Evolutionary conservation across 2,888 invertebrate species (phyloP).

Genomic region (Prosopocoilus inquinatus): DNA sequence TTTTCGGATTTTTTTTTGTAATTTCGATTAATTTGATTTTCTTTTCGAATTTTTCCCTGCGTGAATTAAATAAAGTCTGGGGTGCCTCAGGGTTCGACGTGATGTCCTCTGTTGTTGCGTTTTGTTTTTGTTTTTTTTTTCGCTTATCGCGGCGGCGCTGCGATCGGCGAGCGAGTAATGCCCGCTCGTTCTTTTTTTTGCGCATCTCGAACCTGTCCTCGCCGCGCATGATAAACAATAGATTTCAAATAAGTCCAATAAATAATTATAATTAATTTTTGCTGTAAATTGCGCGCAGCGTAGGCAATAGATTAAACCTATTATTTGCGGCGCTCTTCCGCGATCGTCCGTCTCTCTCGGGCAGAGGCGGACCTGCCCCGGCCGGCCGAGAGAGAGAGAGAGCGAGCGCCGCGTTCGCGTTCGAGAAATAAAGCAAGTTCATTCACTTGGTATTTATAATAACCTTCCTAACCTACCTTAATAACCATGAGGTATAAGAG

Average conservation of each 20-base stretch:
- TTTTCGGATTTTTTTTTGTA: too few species aligned
- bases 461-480: slow-evolving; percentile 49
- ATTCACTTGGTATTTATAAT: slow-evolving; percentile 49
- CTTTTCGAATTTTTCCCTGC: too few species aligned
- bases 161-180: too few species aligned
- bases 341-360: not conserved
- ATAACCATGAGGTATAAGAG: slow-evolving; percentile 30
- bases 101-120: too few species aligned
- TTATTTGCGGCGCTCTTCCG: slow-evolving; percentile 8
- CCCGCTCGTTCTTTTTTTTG: too few species aligned
- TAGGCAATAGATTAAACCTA: slow-evolving; percentile 12
- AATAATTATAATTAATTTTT: slow-evolving; percentile 14
- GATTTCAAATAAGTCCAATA: not conserved
- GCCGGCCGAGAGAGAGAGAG: too few species aligned
- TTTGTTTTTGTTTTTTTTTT: too few species aligned
- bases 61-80: too few species aligned
- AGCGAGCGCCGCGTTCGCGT: not conserved
- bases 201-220: too few species aligned
- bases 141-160: too few species aligned
- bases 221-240: not conserved
- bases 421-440: slow-evolving; percentile 35
- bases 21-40: too few species aligned
- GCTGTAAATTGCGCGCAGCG: not conserved
- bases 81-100: too few species aligned
- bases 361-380: not conserved